Evolutionary conservation across 2,888 invertebrate genomes (phyloP).

Genomic region (Pollenia angustigena): DNA sequence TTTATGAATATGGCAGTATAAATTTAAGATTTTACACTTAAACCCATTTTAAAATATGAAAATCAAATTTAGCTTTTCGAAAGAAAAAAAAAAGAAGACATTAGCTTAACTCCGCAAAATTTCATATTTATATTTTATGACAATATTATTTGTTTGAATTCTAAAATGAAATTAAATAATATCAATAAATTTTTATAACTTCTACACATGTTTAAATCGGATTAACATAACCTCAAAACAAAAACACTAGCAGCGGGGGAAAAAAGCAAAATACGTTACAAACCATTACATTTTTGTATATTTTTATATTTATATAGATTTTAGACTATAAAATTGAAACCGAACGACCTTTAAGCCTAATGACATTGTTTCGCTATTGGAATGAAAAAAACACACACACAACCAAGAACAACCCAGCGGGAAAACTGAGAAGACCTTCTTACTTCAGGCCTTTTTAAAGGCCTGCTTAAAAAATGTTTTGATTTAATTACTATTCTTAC

Average conservation of each 20-base stretch:
- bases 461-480: too few species aligned
- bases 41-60: not conserved
- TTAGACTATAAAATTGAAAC: slow-evolving; percentile 21
- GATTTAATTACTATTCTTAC: too few species aligned
- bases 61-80: not conserved
- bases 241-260: not conserved
- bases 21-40: not conserved
- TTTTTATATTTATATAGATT: slow-evolving; percentile 38
- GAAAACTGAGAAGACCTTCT: too few species aligned
- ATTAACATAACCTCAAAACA: slow-evolving; percentile 67
- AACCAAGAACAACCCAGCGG: too few species aligned
- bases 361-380: slow-evolving; percentile 67
- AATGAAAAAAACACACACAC: not conserved
- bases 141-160: slow-evolving; percentile 48
- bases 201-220: slow-evolving; percentile 69
- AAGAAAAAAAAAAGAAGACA: not conserved
- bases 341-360: slow-evolving; percentile 65
- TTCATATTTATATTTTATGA: not conserved
- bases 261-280: slow-evolving; percentile 31
- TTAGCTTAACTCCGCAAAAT: not conserved
- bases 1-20: too few species aligned
- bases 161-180: slow-evolving; percentile 63
- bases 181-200: slow-evolving; percentile 68
- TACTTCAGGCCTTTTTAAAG: too few species aligned
- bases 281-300: slow-evolving; percentile 54